phyloP scores from a whole-genome alignment of 2,888 invertebrate genomes.

The Lomographa bimaculata region DNA sequence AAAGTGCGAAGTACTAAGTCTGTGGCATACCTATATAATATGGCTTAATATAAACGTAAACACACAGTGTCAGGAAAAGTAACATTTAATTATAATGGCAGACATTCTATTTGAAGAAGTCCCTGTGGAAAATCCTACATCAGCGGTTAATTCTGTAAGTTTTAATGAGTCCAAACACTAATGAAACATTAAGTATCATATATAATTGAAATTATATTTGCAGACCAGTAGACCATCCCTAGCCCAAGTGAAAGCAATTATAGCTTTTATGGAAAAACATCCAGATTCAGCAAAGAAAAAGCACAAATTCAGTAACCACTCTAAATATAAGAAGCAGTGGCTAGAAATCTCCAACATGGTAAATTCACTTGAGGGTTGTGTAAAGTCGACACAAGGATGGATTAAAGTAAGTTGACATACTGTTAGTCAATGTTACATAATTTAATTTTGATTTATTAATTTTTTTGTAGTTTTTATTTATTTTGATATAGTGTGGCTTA shows the following conservation, averaged over 20 bases:
- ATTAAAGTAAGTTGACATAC: slow-evolving; percentile 56
- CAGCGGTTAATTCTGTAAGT: slow-evolving; percentile 7
- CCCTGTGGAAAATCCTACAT: not conserved
- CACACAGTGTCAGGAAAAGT: too few species aligned
- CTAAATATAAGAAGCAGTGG: slow-evolving; percentile 63
- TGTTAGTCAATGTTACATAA: too few species aligned
- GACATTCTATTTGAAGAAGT: slow-evolving; percentile 22
- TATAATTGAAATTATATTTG: too few species aligned
- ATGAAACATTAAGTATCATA: too few species aligned
- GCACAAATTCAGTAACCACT: slow-evolving; percentile 51
- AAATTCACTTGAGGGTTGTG: slow-evolving; percentile 59
- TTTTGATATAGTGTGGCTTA: too few species aligned
- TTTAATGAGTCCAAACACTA: too few species aligned
- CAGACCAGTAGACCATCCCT: slow-evolving; percentile 60
- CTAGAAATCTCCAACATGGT: slow-evolving; percentile 53
- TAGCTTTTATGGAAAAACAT: slow-evolving; percentile 64
- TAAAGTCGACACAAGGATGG: slow-evolving; percentile 67
- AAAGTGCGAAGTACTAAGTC: too few species aligned
- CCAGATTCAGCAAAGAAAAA: slow-evolving; percentile 61
- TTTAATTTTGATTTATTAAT: too few species aligned
- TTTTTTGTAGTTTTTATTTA: too few species aligned
- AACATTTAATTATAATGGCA: slow-evolving; percentile 18
- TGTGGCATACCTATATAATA: too few species aligned
- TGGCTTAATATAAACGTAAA: too few species aligned
- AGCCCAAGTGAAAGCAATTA: slow-evolving; percentile 58